phyloP scores from a whole-genome alignment of 2,113 vertebrate genomes.

The Pogona vitticeps region DNA sequence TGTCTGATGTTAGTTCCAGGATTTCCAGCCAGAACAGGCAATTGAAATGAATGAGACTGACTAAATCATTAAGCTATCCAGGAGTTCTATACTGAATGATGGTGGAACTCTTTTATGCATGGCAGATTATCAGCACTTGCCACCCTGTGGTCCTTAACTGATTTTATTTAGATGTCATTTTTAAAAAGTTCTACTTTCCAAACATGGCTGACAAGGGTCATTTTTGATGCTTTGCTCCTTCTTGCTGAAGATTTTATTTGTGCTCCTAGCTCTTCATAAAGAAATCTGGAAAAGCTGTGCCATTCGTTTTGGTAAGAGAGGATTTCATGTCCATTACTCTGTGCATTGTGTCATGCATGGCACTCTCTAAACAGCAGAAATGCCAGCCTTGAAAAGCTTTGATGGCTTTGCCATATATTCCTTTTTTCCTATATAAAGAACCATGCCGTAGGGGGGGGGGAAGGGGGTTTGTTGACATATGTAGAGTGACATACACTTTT shows the following conservation, averaged over 20 bases:
- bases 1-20: too few relatives aligned
- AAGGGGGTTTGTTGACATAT: neutral
- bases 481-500: neutral
- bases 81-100: too few relatives aligned
- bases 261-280: neutral
- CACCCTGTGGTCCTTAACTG: neutral
- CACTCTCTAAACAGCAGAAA: neutral
- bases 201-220: neutral
- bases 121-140: too few relatives aligned
- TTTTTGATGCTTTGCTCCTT: neutral
- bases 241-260: neutral
- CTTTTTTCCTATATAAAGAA: neutral
- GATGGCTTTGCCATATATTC: neutral
- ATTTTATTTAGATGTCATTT: too few relatives aligned
- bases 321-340: neutral
- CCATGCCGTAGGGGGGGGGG: neutral
- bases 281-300: fast-evolving
- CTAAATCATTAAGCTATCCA: too few relatives aligned
- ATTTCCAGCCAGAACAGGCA: too few relatives aligned
- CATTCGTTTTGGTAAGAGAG: neutral
- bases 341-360: too few relatives aligned
- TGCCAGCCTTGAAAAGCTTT: neutral
- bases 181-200: neutral
- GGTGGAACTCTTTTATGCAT: too few relatives aligned
- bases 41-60: too few relatives aligned